Conservation (phyloP, 1,140 invertebrate genomes). For the Diabrotica undecimpunctata region DNA sequence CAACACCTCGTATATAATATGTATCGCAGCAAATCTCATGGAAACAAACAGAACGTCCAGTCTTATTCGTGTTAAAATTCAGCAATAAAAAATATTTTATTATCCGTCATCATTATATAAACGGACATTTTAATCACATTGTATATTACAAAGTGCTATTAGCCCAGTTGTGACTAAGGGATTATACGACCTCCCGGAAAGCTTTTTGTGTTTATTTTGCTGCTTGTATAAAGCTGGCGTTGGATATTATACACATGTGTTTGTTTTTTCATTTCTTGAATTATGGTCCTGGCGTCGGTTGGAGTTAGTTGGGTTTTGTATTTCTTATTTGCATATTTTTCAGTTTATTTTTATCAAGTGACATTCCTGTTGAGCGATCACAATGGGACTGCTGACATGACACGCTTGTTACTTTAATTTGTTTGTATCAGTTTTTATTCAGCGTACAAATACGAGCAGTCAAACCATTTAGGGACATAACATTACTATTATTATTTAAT, state of each 20-base stretch:
- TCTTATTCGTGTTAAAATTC: not conserved
- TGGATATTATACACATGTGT: constrained; percentile 15
- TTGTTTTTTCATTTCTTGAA: constrained; percentile 8
- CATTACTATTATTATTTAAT: too few species aligned
- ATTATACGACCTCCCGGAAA: constrained; percentile 5
- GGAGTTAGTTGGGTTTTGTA: not conserved
- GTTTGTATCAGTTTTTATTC: too few species aligned
- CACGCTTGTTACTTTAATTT: not conserved
- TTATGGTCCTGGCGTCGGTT: not conserved
- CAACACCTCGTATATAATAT: too few species aligned
- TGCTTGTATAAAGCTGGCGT: constrained; percentile 6
- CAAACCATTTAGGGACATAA: too few species aligned
- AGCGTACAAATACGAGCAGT: too few species aligned
- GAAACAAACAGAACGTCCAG: not conserved
- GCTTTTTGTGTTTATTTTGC: constrained; percentile 16
- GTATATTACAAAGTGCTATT: constrained; percentile 5
- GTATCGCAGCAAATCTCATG: not conserved
- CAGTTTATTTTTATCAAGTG: not conserved
- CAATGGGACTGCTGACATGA: not conserved
- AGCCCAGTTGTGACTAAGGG: constrained; percentile 6
- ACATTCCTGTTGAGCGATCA: not conserved
- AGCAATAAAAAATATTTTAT: constrained; percentile 1
- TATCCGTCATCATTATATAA: constrained; percentile 3
- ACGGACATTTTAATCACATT: constrained; percentile 1
- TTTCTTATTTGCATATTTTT: constrained; percentile 12